A percentile compares a stretch with the other conserved stretches of the same genome.
Evolutionary conservation across 1,140 invertebrate genomes (phyloP).

Genomic region (Glossosoma conforme): DNA sequence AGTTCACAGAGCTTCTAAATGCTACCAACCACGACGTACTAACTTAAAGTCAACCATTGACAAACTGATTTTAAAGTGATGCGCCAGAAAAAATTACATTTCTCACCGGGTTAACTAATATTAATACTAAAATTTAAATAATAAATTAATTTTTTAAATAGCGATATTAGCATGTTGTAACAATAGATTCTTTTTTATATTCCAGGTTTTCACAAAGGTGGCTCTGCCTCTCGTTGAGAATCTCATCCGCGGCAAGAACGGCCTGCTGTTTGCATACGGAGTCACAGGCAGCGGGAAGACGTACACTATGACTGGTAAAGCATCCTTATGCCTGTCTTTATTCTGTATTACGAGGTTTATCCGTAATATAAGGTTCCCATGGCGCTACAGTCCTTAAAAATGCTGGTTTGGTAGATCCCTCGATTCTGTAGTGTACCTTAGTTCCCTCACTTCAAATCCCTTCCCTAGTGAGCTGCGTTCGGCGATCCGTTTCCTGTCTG

Average conservation of each 20-base stretch:
- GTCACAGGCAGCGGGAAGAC: slow-evolving; percentile 97
- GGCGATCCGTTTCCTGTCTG: too few relatives aligned
- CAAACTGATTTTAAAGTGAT: slow-evolving; percentile 3
- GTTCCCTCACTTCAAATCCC: too few relatives aligned
- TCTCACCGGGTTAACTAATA: background rate
- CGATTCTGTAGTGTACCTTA: too few relatives aligned
- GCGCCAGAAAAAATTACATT: background rate
- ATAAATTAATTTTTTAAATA: too few relatives aligned
- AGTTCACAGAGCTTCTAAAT: background rate
- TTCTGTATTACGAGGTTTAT: too few relatives aligned
- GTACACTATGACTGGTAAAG: slow-evolving; percentile 80
- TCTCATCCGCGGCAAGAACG: slow-evolving; percentile 77
- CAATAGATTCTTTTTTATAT: background rate
- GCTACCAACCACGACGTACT: too few relatives aligned
- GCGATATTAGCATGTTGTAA: background rate
- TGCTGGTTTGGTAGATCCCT: too few relatives aligned
- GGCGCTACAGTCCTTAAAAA: too few relatives aligned
- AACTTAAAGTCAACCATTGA: background rate
- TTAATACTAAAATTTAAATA: slow-evolving; percentile 2
- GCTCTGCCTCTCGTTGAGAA: slow-evolving; percentile 82
- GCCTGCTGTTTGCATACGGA: slow-evolving; percentile 91
- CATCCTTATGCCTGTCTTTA: background rate
- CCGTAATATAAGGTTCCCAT: too few relatives aligned
- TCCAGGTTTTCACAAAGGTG: slow-evolving; percentile 65
- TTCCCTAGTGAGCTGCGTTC: too few relatives aligned